Percentiles rank a stretch among this genome's conserved stretches.
Conservation (phyloP, 2,113 vertebrate species). For the Leucosticte australis region DNA sequence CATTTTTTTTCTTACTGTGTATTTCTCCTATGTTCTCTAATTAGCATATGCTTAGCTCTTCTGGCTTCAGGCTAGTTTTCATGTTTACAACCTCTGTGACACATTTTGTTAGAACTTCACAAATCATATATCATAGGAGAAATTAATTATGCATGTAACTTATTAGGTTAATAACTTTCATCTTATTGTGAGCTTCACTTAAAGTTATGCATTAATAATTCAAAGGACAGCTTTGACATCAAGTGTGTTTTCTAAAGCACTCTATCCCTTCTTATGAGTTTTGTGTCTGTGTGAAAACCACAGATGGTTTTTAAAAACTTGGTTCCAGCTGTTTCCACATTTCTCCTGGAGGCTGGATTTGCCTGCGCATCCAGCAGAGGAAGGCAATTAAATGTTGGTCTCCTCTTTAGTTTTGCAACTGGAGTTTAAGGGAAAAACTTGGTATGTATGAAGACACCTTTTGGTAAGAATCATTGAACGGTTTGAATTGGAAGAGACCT, state of each 20-base stretch:
- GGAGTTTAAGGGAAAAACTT: not conserved
- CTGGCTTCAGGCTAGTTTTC: slow-evolving; percentile 49
- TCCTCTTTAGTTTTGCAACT: not conserved
- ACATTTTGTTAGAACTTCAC: slow-evolving; percentile 29
- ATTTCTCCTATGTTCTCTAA: slow-evolving; percentile 2
- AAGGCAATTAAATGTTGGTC: not conserved
- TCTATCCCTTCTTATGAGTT: not conserved
- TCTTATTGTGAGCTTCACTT: not conserved
- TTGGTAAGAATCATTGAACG: not conserved
- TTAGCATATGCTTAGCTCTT: slow-evolving; percentile 23
- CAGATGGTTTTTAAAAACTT: not conserved
- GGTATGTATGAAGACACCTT: not conserved
- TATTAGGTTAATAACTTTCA: slow-evolving; percentile 36
- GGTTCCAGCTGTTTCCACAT: not conserved
- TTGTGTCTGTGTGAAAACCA: not conserved
- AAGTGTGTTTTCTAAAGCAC: not conserved
- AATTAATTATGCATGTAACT: slow-evolving; percentile 60
- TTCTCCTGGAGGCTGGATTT: not conserved
- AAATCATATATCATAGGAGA: slow-evolving; percentile 9
- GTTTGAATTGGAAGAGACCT: not conserved
- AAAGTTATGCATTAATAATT: slow-evolving; percentile 32
- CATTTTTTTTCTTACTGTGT: not conserved
- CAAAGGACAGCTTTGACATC: not conserved
- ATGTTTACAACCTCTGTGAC: slow-evolving; percentile 34
- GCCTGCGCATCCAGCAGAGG: not conserved